Evolutionary conservation across 35 echinoderm and acorn worm species (phyloP), one percentile per base, ranked within the genome.

Genomic region (Heliocidaris erythrogramma): DNA sequence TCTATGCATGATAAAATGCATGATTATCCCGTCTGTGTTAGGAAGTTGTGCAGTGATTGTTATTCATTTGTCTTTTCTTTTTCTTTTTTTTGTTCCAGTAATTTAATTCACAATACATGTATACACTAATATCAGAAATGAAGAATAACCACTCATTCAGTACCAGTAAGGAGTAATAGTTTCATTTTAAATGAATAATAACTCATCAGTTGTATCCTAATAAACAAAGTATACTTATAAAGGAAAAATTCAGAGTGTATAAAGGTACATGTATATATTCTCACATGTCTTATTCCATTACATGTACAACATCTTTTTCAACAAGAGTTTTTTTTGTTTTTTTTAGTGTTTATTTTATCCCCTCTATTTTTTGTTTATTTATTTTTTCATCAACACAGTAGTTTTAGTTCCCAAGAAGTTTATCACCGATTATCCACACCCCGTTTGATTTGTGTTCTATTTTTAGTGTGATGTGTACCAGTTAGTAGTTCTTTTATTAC

Each of bases 391-490:
- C 87, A 47, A 47, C 87, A 89, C 47, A 32, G 87, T 89, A 89
- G 87, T 89, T 89, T 78, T 89, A 89, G 87, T 35, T 47, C 47
- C 31, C 87, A 89, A 78, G 65, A 78, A 78, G 27, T 27, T 7
- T 27, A 27, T 78, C 65, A 78, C 65, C 18, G 65, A 78, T 78
- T 78, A 7, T 18, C 65, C 65, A 78, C 65, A 78, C 65, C 65
- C n/a, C n/a, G n/a, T 78, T 78, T 78, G 21, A 29, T 29, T 48
- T 92, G 31, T 92, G 48, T 92, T 92, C 17, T 92, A 49, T 27
- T 92, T 89, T 92, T 52, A 92, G 91, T 92, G 91, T 92, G 91
- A 92, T 92, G 91, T 92, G 91, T 92, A 92, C 47, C 31, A 49
- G 91, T 52, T 52, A 92, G 91, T 92, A 92, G 47, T 59, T 92